Percentiles rank a stretch among this genome's conserved stretches.
Conservation (phyloP, 2,888 invertebrate genomes). For the Exocentrus adspersus region DNA sequence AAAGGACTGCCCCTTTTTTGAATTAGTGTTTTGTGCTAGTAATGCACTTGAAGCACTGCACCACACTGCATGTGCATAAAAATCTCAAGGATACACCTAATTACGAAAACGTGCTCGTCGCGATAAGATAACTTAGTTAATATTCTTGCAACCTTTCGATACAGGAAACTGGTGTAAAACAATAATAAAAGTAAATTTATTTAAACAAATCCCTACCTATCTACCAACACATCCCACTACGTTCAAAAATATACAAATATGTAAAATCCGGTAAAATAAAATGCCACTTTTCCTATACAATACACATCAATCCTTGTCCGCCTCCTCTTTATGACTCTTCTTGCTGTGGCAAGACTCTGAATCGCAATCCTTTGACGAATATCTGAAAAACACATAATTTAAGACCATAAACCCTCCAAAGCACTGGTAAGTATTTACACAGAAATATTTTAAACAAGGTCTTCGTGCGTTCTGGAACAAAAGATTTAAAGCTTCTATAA, state of each 20-base stretch:
- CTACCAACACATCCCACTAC: no score
- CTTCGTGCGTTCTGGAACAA: slow-evolving; percentile 34
- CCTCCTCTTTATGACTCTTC: slow-evolving; percentile 51
- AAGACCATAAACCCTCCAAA: not conserved
- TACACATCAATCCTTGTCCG: slow-evolving; percentile 38
- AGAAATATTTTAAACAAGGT: slow-evolving; percentile 26
- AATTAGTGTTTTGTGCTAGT: no score
- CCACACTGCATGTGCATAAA: no score
- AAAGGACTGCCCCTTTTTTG: no score
- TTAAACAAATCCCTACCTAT: not conserved
- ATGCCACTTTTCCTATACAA: slow-evolving; percentile 14
- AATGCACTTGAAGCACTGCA: no score
- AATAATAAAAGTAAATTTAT: not conserved
- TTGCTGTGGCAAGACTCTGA: slow-evolving; percentile 50
- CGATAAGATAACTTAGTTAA: no score
- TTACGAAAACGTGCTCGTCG: no score
- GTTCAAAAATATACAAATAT: slow-evolving; percentile 21
- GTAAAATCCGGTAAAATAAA: slow-evolving; percentile 22
- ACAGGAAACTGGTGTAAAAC: no score
- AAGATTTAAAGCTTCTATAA: slow-evolving; percentile 22
- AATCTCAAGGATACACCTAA: no score
- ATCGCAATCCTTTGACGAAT: slow-evolving; percentile 52
- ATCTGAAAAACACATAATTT: slow-evolving; percentile 44
- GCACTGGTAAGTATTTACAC: not conserved
- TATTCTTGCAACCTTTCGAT: no score